Evolutionary conservation across 2,888 invertebrate species (phyloP), one percentile per base, ranked within the genome.

Genomic region (Caradrina kadenii): DNA sequence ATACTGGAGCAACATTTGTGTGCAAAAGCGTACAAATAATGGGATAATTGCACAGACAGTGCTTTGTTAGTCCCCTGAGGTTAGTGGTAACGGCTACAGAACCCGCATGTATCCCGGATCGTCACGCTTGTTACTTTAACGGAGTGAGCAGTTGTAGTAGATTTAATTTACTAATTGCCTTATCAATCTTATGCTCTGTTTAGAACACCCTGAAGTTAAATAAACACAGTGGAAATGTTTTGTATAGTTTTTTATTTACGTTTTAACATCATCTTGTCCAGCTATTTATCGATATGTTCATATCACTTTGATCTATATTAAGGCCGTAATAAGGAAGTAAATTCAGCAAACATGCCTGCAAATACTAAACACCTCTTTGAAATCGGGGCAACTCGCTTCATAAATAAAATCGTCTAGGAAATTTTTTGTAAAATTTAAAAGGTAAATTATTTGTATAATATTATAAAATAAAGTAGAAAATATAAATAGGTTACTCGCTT

Each of bases 21-120:
- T 56, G 55, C 63, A 22, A 64, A 74, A 70, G 63, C 66, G 60
- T 59, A 59, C 80, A 79, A 79, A 79, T 79, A 80, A 76, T 76
- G 42, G 54, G 63, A 65, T 79, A 72, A 76, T 80, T 76, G 72
- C 53, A 56, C 72, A 68, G 67, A 80, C 80, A 68, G 67, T 54
- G 66, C 45, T 68, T 71, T 76, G 76, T 64, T 63, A 17, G 35
- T 72, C 78, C 75, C 82, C 62, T 26, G 82, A 58, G 82, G 72
- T 68, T 54, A 67, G 63, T 59, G 64, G 67, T 66, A 39, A 63
- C 39, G 64, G 73, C 73, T 48, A 49, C 66, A n/a, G 54, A 69
- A 58, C 42, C 56, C 62, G 49, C 55, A 61, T 67, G 39, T 52
- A 22, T 45, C 15, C 15, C 42, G 55, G 10, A 52, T 56, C 39